phyloP scores from a whole-genome alignment of 2,113 vertebrate genomes.

The Abramis brama region DNA sequence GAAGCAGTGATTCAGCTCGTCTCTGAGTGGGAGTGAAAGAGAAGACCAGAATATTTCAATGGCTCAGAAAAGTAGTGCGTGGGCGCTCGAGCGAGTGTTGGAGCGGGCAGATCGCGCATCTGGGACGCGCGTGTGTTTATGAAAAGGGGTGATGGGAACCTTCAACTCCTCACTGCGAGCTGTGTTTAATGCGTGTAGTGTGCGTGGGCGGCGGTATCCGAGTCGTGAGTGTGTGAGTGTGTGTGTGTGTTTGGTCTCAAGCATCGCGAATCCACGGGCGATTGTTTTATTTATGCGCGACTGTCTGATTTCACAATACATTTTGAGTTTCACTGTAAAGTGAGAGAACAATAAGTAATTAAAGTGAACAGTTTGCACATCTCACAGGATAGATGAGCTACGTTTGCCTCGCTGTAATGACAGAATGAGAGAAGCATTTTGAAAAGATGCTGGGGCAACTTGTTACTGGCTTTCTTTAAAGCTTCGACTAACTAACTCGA shows the following conservation, averaged over 20 bases:
- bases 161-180: conserved; percentile 58
- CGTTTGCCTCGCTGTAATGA: conserved; percentile 1
- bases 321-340: background rate
- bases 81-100: conserved; percentile 72
- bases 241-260: conserved; percentile 10
- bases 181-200: conserved; percentile 29
- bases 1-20: conserved; percentile 59
- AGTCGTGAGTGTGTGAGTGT: conserved; percentile 16
- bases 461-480: background rate
- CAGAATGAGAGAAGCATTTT: background rate
- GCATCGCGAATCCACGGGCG: conserved; percentile 21
- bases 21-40: conserved; percentile 72
- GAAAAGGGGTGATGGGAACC: conserved; percentile 64
- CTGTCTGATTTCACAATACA: background rate
- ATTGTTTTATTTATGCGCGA: conserved; percentile 53
- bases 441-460: conserved; percentile 66
- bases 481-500: background rate
- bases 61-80: conserved; percentile 66
- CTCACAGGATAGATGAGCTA: background rate
- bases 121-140: conserved; percentile 67
- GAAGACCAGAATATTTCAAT: conserved; percentile 67
- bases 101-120: conserved; percentile 72
- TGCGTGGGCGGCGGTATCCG: conserved; percentile 58
- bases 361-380: conserved; percentile 1
- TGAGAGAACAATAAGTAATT: conserved; percentile 1